Evolutionary conservation across 2,888 invertebrate species (phyloP), one percentile per base, ranked within the genome.

Genomic region (Tinea trinotella): DNA sequence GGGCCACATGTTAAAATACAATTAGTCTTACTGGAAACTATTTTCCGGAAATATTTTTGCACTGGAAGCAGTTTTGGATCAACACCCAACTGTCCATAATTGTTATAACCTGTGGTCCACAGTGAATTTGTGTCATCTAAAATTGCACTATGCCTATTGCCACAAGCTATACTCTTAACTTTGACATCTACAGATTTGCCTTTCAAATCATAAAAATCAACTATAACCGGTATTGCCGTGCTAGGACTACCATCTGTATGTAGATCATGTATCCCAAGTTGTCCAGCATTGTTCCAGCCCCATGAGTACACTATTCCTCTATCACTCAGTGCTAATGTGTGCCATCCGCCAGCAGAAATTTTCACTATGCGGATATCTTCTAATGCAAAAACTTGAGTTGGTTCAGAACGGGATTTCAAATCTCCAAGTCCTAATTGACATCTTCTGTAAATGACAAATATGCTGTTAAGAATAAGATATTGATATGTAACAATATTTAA

Each of bases 201-300:
- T 59, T 83, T 64, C 12, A 70, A 68, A 67, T 78, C 70, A 64
- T 65, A 73, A 12, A 87, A 56, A 57, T 81, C 78, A 30, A 86
- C 69, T 49, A 84, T 57, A 49, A 68, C 74, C 22, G 86, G 86
- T 19, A 79, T 55, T 2, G 71, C 63, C 57, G 66, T 71, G 56
- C 74, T 82, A 52, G 52, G 56, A 13, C 15, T 10, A 15, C 18
- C 53, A 53, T 52, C 12, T 6, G 10, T 50, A 54, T 57, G 67
- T 56, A 80, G 78, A 57, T 79, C 68, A 24, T 75, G 71, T 22
- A 93, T 72, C 5, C 97, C 97, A 12, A 97, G 76, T 73, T 97
- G 96, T 0, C 97, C 96, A 64, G 89, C 90, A 58, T 92, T 91
- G 76, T 97, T 97, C 92, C 94, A 96, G 5, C 97, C 97, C 97